phyloP scores from a whole-genome alignment of 2,888 invertebrate species.

The Drosophila anomelani region DNA sequence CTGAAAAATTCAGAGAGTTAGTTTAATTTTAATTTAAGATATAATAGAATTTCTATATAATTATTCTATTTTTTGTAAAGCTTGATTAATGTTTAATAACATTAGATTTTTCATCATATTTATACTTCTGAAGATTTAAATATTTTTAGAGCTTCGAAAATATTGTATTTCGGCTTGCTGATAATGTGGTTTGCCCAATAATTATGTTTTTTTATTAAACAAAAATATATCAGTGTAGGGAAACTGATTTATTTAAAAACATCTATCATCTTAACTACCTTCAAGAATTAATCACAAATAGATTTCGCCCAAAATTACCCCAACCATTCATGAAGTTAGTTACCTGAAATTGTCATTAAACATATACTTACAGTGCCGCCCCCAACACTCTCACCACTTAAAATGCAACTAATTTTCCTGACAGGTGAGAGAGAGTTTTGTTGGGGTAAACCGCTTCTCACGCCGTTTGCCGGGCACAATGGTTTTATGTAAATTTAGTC shows the following conservation, averaged over 20 bases:
- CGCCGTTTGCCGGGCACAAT: constrained; percentile 35
- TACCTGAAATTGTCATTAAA: constrained; percentile 11
- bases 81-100: too few species aligned
- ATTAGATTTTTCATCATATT: not conserved
- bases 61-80: too few species aligned
- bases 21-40: not conserved
- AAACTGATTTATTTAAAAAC: not conserved
- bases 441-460: constrained; percentile 40
- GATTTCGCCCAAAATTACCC: not conserved
- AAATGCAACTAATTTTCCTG: constrained; percentile 19
- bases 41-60: not conserved
- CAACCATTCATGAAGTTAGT: not conserved
- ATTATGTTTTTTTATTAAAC: too few species aligned
- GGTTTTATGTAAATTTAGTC: constrained; percentile 75
- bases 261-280: not conserved
- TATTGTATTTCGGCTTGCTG: not conserved
- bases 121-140: too few species aligned
- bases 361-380: constrained; percentile 2
- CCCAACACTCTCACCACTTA: constrained; percentile 10
- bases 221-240: too few species aligned
- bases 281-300: not conserved
- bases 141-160: not conserved
- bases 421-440: constrained; percentile 25
- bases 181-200: not conserved
- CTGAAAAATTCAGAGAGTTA: not conserved